These are phyloP conservation scores for Orchesellides sinensis DNA, from an alignment of 2,888 invertebrate genomes.

Conservation along the genomic window DNA sequence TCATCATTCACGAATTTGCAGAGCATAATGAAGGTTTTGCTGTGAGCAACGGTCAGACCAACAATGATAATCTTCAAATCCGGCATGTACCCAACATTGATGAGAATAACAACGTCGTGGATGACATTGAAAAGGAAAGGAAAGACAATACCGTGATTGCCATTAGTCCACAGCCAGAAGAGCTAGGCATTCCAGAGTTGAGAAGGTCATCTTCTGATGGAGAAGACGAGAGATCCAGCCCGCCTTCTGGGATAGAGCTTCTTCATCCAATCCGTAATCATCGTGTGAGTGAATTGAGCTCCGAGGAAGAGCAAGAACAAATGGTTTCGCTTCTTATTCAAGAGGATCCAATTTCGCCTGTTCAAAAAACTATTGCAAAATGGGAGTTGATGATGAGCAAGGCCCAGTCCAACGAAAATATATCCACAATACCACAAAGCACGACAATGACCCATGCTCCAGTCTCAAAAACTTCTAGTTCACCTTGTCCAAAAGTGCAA, in stretches of 20 bases:
- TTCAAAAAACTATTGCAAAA: constrained; percentile 66
- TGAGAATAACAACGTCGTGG: constrained; percentile 45
- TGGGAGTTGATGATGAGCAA: constrained; percentile 64
- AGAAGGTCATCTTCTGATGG: not conserved
- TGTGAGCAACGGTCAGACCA: not conserved
- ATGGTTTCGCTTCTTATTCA: constrained; percentile 56
- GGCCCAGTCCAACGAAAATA: constrained; percentile 31
- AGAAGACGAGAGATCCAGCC: not conserved
- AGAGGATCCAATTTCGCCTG: constrained; percentile 66
- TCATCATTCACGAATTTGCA: constrained; percentile 41
- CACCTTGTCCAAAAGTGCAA: constrained; percentile 32
- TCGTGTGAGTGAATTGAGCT: not conserved
- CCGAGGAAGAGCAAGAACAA: constrained; percentile 17
- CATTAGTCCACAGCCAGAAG: not conserved
- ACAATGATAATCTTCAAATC: no score
- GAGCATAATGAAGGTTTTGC: constrained; percentile 26
- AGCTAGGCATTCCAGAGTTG: not conserved
- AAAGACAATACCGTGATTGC: not conserved
- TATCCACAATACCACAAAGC: constrained; percentile 1
- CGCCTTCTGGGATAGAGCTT: not conserved
- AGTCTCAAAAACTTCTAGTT: constrained; percentile 35
- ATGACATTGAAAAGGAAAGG: constrained; percentile 1
- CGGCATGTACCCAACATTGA: constrained; percentile 39
- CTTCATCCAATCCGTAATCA: not conserved
- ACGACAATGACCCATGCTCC: constrained; percentile 1